phyloP scores from a whole-genome alignment of 2,888 invertebrate species.

The Mongoloraphidia duomilia region DNA sequence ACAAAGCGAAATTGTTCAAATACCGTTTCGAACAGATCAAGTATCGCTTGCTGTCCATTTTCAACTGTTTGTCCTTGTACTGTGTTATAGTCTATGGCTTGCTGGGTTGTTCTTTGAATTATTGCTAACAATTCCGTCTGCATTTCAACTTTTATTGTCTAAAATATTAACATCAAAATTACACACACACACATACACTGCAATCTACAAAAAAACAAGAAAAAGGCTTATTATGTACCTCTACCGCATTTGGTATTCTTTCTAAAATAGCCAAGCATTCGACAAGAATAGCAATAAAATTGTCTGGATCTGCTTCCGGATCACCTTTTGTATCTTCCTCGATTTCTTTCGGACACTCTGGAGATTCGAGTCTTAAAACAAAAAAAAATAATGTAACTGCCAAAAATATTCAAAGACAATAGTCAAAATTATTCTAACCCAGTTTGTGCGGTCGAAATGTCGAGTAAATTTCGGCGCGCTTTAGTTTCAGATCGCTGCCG shows the following conservation, averaged over 20 bases:
- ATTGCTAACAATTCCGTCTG: constrained; percentile 68
- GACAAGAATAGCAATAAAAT: constrained; percentile 65
- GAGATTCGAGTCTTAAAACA: constrained; percentile 1
- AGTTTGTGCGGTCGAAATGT: constrained; percentile 24
- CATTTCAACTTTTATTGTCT: constrained; percentile 71
- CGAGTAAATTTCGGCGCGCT: constrained; percentile 38
- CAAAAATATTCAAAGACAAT: background rate
- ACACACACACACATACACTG: background rate
- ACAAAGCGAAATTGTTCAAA: constrained; percentile 74
- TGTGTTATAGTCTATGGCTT: constrained; percentile 47
- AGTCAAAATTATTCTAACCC: too few species aligned
- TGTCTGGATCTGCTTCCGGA: constrained; percentile 45
- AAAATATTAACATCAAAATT: constrained; percentile 16
- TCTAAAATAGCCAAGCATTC: constrained; percentile 74
- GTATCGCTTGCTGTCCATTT: constrained; percentile 25
- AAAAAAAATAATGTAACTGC: background rate
- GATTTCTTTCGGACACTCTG: background rate
- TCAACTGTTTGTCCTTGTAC: constrained; percentile 24
- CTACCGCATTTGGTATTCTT: constrained; percentile 72
- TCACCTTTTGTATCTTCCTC: constrained; percentile 43
- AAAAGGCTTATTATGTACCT: constrained; percentile 34
- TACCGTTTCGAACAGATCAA: constrained; percentile 55
- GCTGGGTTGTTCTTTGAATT: constrained; percentile 64
- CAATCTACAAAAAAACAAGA: background rate
- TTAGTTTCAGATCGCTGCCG: constrained; percentile 37